These are phyloP conservation scores for Passer domesticus DNA, from an alignment of 2,113 vertebrate genomes.

Conservation along the genomic window DNA sequence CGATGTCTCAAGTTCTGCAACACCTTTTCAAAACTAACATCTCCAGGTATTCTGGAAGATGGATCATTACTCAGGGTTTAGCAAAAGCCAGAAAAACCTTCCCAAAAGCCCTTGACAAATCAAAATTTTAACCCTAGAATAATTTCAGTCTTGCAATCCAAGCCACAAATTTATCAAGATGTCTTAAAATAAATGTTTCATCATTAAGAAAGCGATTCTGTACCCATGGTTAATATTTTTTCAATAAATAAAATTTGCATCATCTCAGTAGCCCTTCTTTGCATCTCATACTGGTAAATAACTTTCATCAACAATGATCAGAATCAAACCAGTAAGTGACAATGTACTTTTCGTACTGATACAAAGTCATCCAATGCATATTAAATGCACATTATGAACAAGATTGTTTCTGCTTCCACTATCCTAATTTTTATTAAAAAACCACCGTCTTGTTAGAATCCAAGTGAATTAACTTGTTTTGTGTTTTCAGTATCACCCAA, in stretches of 20 bases:
- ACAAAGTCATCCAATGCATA: neutral
- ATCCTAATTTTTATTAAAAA: neutral
- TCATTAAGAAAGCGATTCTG: neutral
- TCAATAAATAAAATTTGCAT: neutral
- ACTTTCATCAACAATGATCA: neutral
- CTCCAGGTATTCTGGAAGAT: neutral
- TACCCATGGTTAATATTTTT: neutral
- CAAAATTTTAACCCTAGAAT: neutral
- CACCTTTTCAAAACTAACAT: neutral
- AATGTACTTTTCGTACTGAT: neutral
- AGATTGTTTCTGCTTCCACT: neutral
- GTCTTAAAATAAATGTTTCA: neutral
- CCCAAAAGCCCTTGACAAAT: neutral
- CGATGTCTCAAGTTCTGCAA: neutral
- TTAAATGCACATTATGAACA: neutral
- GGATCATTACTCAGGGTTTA: neutral
- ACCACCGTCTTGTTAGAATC: neutral
- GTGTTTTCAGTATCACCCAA: neutral
- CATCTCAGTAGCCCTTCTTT: neutral
- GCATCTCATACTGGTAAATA: neutral
- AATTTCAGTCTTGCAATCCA: neutral
- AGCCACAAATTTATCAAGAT: neutral
- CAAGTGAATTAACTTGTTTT: neutral
- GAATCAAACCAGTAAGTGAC: neutral
- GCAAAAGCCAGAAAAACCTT: neutral